These are phyloP conservation scores for Pseudopleuronectes americanus DNA, from an alignment of 2,797 vertebrate species.

Conservation along the genomic window DNA sequence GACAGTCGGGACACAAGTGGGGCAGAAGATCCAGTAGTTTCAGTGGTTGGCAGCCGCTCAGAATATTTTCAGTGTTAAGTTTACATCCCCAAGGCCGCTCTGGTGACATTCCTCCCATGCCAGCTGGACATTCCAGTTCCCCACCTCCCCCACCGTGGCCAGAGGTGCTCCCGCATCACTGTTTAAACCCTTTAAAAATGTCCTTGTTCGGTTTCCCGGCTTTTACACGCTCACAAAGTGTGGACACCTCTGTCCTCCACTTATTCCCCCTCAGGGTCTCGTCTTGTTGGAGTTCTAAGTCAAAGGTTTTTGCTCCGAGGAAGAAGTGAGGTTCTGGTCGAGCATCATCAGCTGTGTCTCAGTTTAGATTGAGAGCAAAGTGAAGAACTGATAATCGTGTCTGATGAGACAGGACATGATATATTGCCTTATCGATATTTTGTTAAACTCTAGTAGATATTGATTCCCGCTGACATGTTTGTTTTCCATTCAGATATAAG, in stretches of 20 bases:
- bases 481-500: too few species aligned
- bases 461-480: too few species aligned
- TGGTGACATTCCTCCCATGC: conserved; percentile 70
- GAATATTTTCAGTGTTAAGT: conserved; percentile 38
- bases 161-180: conserved; percentile 46
- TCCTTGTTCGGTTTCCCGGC: conserved; percentile 2
- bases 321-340: neutral
- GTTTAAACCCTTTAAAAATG: conserved; percentile 8
- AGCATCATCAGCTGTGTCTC: conserved; percentile 2
- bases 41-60: conserved; percentile 1
- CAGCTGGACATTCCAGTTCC: conserved; percentile 72
- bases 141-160: conserved; percentile 33
- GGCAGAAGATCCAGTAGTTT: conserved; percentile 25
- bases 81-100: conserved; percentile 45
- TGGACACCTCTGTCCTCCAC: too few species aligned
- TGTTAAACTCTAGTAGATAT: too few species aligned
- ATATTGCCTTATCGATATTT: too few species aligned
- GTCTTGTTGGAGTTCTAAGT: neutral
- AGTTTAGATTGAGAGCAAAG: neutral
- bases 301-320: neutral
- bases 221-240: neutral
- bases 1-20: conserved; percentile 25
- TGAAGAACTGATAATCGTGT: neutral
- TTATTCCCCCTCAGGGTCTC: neutral
- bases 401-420: too few species aligned